Conservation (phyloP, 2,797 vertebrate genomes). For the Schizothorax lantsangensis region DNA sequence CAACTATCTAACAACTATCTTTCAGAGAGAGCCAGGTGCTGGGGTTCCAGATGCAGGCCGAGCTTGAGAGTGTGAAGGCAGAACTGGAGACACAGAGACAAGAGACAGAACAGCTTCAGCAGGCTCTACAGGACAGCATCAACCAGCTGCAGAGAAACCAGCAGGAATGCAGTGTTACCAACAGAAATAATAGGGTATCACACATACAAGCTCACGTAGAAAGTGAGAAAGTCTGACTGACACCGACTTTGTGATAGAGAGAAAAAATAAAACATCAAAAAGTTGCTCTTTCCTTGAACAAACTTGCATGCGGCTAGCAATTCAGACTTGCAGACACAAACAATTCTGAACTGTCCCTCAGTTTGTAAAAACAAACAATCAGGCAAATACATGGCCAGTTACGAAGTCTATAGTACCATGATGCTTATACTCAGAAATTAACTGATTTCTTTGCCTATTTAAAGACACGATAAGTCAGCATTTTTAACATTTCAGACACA, state of each 20-base stretch:
- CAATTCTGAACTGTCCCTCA: neutral
- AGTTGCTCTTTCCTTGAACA: neutral
- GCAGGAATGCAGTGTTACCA: slow-evolving; percentile 14
- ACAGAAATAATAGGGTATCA: slow-evolving; percentile 56
- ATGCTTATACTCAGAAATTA: neutral
- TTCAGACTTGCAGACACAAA: neutral
- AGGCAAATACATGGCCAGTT: neutral
- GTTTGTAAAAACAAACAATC: neutral
- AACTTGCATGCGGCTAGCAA: neutral
- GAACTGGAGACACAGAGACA: slow-evolving; percentile 57
- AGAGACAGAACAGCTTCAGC: slow-evolving; percentile 58
- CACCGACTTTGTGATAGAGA: neutral
- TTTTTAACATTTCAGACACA: neutral
- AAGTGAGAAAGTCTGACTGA: neutral
- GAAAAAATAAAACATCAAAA: slow-evolving; percentile 1
- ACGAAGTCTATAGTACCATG: neutral
- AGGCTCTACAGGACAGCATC: slow-evolving; percentile 51
- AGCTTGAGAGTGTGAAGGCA: slow-evolving; percentile 58
- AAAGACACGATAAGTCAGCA: neutral
- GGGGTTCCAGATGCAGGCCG: slow-evolving; percentile 49
- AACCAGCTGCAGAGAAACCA: slow-evolving; percentile 53
- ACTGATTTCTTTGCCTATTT: slow-evolving; percentile 2
- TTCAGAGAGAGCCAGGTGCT: slow-evolving; percentile 58
- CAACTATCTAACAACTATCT: neutral
- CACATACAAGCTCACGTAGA: slow-evolving; percentile 18